These are phyloP conservation scores for Archivesica marissinica DNA, from an alignment of 1,140 invertebrate genomes.

Conservation along the genomic window DNA sequence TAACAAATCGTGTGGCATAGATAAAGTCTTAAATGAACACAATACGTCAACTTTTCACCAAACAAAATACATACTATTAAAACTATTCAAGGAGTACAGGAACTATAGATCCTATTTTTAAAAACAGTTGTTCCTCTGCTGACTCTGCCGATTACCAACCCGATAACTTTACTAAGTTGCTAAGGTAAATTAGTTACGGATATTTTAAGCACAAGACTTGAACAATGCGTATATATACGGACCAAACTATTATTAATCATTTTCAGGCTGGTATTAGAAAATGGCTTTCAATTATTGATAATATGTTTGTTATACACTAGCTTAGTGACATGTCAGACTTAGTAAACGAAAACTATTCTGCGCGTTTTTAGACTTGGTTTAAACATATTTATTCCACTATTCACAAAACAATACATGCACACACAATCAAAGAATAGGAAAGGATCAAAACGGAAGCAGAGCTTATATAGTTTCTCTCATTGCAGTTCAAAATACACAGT, in stretches of 20 bases:
- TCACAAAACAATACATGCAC: too few relatives aligned
- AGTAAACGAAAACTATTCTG: slow-evolving; percentile 15
- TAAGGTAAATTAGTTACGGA: slow-evolving; percentile 18
- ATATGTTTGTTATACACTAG: slow-evolving; percentile 5
- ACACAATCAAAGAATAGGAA: too few relatives aligned
- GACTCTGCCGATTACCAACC: slow-evolving; percentile 23
- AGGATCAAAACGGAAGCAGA: too few relatives aligned
- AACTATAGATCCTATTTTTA: slow-evolving; percentile 36
- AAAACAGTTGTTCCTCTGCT: slow-evolving; percentile 3
- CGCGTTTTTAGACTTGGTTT: slow-evolving; percentile 13
- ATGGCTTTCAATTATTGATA: background rate
- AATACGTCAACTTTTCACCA: background rate
- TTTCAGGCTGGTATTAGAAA: background rate
- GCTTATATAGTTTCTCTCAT: too few relatives aligned
- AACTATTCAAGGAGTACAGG: slow-evolving; percentile 26
- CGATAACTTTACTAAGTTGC: slow-evolving; percentile 35
- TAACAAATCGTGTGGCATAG: background rate
- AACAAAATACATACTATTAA: background rate
- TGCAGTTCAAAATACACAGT: too few relatives aligned
- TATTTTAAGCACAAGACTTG: background rate
- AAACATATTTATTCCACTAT: too few relatives aligned
- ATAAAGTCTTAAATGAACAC: background rate
- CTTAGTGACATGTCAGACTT: background rate
- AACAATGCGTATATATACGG: background rate
- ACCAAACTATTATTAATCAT: slow-evolving; percentile 4